phyloP scores from a whole-genome alignment of 1,140 invertebrate genomes.

The Brachionus plicatilis region DNA sequence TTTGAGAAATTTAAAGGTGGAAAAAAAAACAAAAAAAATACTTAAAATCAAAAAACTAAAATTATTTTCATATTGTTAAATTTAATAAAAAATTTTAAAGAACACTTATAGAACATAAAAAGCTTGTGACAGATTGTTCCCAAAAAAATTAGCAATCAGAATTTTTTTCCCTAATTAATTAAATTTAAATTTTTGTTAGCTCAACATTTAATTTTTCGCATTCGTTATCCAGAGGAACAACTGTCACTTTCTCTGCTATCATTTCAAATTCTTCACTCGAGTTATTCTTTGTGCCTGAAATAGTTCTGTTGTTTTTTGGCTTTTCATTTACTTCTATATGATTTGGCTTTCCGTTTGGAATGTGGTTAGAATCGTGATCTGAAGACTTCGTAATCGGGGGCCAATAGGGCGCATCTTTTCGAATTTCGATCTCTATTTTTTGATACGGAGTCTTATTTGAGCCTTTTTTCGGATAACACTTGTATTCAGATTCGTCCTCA shows the following conservation, averaged over 20 bases:
- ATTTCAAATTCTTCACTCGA: background rate
- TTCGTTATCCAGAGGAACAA: background rate
- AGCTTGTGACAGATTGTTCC: background rate
- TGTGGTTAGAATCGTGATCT: background rate
- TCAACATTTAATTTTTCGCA: background rate
- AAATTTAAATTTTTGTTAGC: background rate
- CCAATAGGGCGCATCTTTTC: background rate
- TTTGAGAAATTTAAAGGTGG: background rate
- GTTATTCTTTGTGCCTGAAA: background rate
- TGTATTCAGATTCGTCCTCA: background rate
- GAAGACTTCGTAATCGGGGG: background rate
- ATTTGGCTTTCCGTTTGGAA: background rate
- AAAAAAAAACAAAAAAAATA: background rate
- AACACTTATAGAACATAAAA: background rate
- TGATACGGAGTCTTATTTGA: slow-evolving; percentile 32
- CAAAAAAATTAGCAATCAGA: background rate
- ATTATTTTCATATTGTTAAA: slow-evolving; percentile 2
- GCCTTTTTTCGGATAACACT: slow-evolving; percentile 7
- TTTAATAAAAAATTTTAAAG: background rate
- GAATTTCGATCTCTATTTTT: slow-evolving; percentile 28
- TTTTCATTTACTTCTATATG: background rate
- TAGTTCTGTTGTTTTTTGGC: background rate
- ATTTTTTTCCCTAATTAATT: background rate
- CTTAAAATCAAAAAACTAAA: slow-evolving; percentile 11
- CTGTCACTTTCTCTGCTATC: background rate